phyloP scores from a whole-genome alignment of 2,797 vertebrate genomes.

The Sebastes cheni region DNA sequence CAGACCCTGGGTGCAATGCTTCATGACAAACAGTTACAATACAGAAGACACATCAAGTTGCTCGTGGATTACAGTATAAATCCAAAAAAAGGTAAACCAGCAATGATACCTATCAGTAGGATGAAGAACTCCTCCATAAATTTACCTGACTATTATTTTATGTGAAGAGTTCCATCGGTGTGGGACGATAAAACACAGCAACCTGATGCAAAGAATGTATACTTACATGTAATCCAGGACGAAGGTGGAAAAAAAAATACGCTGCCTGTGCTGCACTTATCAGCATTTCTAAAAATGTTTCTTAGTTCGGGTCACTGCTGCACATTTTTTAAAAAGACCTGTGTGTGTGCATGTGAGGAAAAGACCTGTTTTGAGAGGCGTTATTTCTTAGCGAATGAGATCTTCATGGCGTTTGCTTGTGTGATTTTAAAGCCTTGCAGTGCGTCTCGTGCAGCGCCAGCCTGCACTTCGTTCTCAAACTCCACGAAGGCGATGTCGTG shows the following conservation, averaged over 20 bases:
- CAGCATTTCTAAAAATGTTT: not conserved
- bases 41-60: conserved; percentile 7
- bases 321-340: not conserved
- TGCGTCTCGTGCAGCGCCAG: conserved; percentile 89
- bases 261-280: rapidly evolving
- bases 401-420: conserved; percentile 95
- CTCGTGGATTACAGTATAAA: not conserved
- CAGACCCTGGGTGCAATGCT: conserved; percentile 98
- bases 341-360: not conserved
- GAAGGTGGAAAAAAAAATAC: not conserved
- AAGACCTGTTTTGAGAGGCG: not conserved
- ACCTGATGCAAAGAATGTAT: conserved; percentile 39
- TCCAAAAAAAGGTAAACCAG: not conserved
- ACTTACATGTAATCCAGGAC: conserved; percentile 65
- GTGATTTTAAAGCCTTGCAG: conserved; percentile 97
- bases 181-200: not conserved
- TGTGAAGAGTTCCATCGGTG: not conserved
- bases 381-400: conserved; percentile 96
- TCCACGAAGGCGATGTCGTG: conserved; percentile 97
- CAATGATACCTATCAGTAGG: not conserved
- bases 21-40: conserved; percentile 42
- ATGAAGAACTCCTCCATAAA: not conserved
- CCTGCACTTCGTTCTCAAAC: conserved; percentile 95
- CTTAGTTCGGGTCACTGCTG: not conserved
- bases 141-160: not conserved